Base-by-base conservation (phyloP, 2,113 vertebrate species). In the Pandion haliaetus region DNA sequence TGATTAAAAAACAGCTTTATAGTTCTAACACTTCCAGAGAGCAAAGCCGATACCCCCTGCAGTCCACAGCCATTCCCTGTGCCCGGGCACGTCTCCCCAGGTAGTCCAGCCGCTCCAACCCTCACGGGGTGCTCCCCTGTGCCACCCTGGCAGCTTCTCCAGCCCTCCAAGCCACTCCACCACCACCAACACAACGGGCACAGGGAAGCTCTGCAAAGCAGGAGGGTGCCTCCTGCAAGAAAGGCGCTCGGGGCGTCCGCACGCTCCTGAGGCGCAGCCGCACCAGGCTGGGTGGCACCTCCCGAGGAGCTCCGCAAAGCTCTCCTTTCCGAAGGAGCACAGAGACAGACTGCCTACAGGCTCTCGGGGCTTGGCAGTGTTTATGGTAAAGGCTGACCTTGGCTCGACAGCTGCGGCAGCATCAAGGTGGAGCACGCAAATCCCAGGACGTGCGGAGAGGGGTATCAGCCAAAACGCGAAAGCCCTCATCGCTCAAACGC, bases 201-300 rank as follows among this genome's bases (percentile, higher is more conserved):
- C 4, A 0, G 5, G 25, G 49, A 42, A 40, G 54, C 86, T 38
- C 29, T 28, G 42, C 29, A 10, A 32, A 69, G 31, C 71, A 31
- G 50, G 38, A 42, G 17, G 25, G 29, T 15, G 36, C 5, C 26
- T 25, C 28, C 38, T 14, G 38, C 34, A 16, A 25, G 17, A 24
- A 34, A 38, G n/a, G 38, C 29, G 38, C 38, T 52, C 24, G 3
- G 71, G 31, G 16, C 44, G 40, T 2, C 26, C 4, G 1, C 20
- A 3, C 1, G 1, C 20, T 44, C 38, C 59, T n/a, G 2, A 1
- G 19, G 38, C 6, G 1, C 45, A 47, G 66, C n/a, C 2, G 1
- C 14, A 29, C 14, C 7, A 9, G 61, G 28, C n/a, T 34, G 55
- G 47, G 8, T 5, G 17, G 57, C 49, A 38, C 9, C 16, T 19